Conservation (phyloP, 2,888 invertebrate genomes). For the Drosophila neotestacea region DNA sequence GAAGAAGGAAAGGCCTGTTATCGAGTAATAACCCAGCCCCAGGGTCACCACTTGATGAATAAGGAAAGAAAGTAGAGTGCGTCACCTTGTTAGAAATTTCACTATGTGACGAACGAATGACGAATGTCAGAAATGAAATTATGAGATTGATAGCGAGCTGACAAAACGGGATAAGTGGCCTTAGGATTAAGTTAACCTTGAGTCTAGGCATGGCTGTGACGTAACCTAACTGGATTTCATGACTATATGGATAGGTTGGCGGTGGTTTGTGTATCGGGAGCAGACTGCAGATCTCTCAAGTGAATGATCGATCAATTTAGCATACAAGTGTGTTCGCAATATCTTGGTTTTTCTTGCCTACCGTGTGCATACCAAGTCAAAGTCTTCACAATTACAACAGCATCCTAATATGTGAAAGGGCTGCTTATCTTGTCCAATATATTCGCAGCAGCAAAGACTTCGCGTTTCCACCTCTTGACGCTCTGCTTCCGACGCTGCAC, state of each 20-base stretch:
- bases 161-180: background rate
- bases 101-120: no score
- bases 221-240: background rate
- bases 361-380: slow-evolving; percentile 87
- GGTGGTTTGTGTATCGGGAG: background rate
- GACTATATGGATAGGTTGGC: background rate
- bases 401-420: slow-evolving; percentile 86
- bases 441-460: slow-evolving; percentile 87
- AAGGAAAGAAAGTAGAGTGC: no score
- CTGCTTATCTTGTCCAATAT: slow-evolving; percentile 86
- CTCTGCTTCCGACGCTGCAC: slow-evolving; percentile 40
- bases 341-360: slow-evolving; percentile 58
- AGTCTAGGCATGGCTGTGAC: background rate
- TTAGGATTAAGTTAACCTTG: background rate
- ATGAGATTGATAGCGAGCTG: background rate
- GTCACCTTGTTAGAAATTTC: no score
- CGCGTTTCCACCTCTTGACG: slow-evolving; percentile 12
- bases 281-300: background rate
- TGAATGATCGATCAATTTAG: background rate
- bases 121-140: background rate
- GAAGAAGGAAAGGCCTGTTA: no score
- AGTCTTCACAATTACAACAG: slow-evolving; percentile 87
- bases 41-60: no score
- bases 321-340: background rate
- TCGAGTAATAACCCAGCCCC: no score